Base-by-base conservation (phyloP, 2,113 vertebrate genomes). In the Petromus typicus region DNA sequence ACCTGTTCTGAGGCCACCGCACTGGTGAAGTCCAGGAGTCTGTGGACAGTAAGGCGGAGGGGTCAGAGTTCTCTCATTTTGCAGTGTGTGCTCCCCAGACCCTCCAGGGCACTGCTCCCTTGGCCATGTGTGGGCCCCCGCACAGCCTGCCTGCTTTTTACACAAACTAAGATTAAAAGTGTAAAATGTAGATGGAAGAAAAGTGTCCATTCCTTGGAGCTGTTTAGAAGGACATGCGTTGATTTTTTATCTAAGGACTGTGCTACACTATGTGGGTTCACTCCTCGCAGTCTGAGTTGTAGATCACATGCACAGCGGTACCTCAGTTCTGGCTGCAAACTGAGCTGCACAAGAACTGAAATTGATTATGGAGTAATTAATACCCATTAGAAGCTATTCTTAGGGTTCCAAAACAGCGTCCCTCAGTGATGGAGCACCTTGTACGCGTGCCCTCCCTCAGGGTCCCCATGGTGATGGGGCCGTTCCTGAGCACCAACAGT, bases 21-120 rank as follows among this genome's bases (percentile, higher is more conserved):
- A 66, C 95, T 97, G 22, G 99, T 99, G 95, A 99, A 99, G 98
- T 99, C 99, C 73, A 99, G 69, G 82, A 99, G 97, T 93, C 99
- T 99, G 40, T 17, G 20, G 14, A 96, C 12, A 57, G 90, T 79
- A 94, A 76, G 61, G 43, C 80, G 54, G 75, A 75, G 45, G 27
- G 30, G 14, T 14, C 27, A 9, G 25, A 30, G 5, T 17, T 17
- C 73, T 48, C 25, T 30, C 73, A 7, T 6, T 10, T 10, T 25
- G 20, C 22, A 25, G 59, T 61, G 59, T 17, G 59, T 22, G 57
- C 59, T 25, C 23, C 23, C 59, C 23, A 25, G 59, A 6, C 59
- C 59, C 3, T 22, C 56, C 54, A 56, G 56, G 17, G 17, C 56
- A 18, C 16, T 20, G 16, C 56, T 20, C 16, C 14, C 56, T 10